Conservation (phyloP, 1,140 invertebrate genomes). For the Bombus waltoni region DNA sequence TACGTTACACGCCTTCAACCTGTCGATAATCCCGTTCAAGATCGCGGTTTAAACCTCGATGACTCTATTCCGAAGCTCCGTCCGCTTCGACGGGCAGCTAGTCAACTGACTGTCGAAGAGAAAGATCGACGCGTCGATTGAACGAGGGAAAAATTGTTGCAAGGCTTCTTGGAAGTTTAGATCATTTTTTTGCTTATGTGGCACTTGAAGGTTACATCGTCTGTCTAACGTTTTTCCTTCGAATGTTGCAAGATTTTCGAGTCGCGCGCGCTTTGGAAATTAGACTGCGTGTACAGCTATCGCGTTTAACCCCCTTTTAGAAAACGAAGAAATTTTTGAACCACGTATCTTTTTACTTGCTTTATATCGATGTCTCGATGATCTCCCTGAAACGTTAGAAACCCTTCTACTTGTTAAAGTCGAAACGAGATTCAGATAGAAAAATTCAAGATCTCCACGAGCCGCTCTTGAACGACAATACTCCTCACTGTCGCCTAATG, state of each 20-base stretch:
- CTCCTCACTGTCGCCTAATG: not conserved
- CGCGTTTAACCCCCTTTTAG: too few relatives aligned
- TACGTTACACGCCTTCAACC: constrained; percentile 69
- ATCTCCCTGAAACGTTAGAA: too few relatives aligned
- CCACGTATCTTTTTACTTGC: too few relatives aligned
- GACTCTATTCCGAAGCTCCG: constrained; percentile 33
- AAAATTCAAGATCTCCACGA: not conserved
- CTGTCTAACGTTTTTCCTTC: not conserved
- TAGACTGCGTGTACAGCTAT: not conserved
- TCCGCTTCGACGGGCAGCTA: not conserved
- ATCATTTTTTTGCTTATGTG: not conserved
- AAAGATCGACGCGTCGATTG: not conserved
- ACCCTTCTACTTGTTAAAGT: too few relatives aligned
- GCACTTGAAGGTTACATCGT: not conserved
- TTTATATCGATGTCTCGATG: too few relatives aligned
- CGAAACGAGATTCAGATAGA: too few relatives aligned
- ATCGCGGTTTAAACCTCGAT: constrained; percentile 57
- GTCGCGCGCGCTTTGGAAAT: too few relatives aligned
- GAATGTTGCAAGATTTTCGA: not conserved
- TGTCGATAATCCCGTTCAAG: constrained; percentile 65
- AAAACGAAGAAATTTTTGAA: too few relatives aligned
- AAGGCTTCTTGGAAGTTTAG: too few relatives aligned
- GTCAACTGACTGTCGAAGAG: not conserved
- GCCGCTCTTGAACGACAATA: not conserved
- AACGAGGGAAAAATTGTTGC: not conserved